Percentiles rank a stretch among this genome's conserved stretches.
These are phyloP conservation scores for Aplysina aerophoba DNA, from an alignment of 37 sponge, comb jelly and placozoan genomes.

Conservation along the genomic window DNA sequence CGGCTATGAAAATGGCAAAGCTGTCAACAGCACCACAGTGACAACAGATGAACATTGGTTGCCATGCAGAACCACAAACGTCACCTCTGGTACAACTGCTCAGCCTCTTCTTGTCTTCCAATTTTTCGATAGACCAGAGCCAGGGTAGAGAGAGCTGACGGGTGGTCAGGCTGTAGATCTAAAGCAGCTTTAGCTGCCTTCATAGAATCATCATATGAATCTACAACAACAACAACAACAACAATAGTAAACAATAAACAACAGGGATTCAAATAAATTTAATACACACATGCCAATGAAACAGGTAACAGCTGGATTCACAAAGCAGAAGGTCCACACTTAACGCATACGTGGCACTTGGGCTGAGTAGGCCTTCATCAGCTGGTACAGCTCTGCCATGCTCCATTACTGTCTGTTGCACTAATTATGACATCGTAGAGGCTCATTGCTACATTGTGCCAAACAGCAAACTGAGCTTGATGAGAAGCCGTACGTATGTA, in stretches of 20 bases:
- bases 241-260: too few relatives aligned
- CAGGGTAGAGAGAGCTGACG: slow-evolving; percentile 44
- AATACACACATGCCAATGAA: not conserved
- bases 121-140: slow-evolving; percentile 43
- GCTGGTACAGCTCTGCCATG: too few relatives aligned
- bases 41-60: not conserved
- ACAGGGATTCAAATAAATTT: too few relatives aligned
- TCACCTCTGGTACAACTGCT: slow-evolving; percentile 57
- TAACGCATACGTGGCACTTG: too few relatives aligned
- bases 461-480: too few relatives aligned
- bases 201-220: slow-evolving; percentile 34
- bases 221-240: slow-evolving; percentile 18
- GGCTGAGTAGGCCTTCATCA: too few relatives aligned
- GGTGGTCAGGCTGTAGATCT: slow-evolving; percentile 32
- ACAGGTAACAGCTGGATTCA: not conserved
- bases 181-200: slow-evolving; percentile 36
- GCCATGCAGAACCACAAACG: not conserved
- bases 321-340: too few relatives aligned
- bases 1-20: too few relatives aligned
- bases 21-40: not conserved
- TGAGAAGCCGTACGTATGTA: too few relatives aligned
- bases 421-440: too few relatives aligned
- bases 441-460: too few relatives aligned
- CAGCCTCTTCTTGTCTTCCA: slow-evolving; percentile 55
- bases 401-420: too few relatives aligned